phyloP scores from a whole-genome alignment of 2,888 invertebrate species.

The Tachina grossa region DNA sequence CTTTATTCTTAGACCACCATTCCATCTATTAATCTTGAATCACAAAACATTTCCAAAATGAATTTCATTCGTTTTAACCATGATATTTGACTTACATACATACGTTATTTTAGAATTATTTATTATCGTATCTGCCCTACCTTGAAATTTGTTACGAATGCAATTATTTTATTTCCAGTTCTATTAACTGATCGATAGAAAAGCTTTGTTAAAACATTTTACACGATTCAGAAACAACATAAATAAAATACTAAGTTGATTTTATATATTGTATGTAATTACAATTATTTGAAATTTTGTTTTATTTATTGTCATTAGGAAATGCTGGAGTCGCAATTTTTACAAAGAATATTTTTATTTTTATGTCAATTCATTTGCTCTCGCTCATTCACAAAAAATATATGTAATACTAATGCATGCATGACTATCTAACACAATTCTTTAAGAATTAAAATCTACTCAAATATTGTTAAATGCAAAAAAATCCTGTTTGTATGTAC shows the following conservation, averaged over 20 bases:
- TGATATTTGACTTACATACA: slow-evolving; percentile 16
- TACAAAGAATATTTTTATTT: neutral
- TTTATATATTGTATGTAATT: neutral
- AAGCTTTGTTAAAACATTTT: slow-evolving; percentile 1
- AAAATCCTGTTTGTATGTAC: too few relatives aligned
- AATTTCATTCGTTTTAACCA: slow-evolving; percentile 5
- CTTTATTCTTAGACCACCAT: slow-evolving; percentile 30
- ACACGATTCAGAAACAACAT: slow-evolving; percentile 2
- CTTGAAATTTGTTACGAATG: slow-evolving; percentile 22
- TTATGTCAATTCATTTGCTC: neutral
- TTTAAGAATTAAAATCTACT: too few relatives aligned
- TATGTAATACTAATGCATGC: too few relatives aligned
- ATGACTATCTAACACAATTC: too few relatives aligned
- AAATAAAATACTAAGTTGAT: neutral
- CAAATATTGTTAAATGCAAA: too few relatives aligned
- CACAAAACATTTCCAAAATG: slow-evolving; percentile 18
- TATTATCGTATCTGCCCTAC: neutral
- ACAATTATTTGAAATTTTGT: neutral
- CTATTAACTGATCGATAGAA: slow-evolving; percentile 11
- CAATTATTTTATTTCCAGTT: slow-evolving; percentile 10
- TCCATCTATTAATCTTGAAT: slow-evolving; percentile 22
- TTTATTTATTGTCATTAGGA: neutral
- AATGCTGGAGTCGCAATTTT: neutral
- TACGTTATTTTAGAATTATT: slow-evolving; percentile 12
- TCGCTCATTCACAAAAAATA: too few relatives aligned